Conservation (phyloP, 2,797 vertebrate species). For the Limosa lapponica region DNA sequence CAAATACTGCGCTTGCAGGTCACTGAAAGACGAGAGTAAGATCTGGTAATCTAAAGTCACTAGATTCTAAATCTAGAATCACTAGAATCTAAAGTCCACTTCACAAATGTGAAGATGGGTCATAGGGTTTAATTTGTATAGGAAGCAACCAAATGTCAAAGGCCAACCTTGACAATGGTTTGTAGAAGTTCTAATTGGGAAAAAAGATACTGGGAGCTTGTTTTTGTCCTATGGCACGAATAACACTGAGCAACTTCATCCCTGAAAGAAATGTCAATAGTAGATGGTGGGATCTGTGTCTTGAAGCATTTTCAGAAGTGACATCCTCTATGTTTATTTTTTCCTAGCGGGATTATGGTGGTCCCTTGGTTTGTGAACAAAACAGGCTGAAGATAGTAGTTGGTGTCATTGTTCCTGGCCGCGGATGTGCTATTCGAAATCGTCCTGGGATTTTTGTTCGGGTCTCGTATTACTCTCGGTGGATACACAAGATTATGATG, state of each 20-base stretch:
- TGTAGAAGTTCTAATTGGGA: background rate
- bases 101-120: background rate
- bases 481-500: conserved; percentile 94
- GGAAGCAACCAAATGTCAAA: background rate
- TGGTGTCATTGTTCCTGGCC: conserved; percentile 93
- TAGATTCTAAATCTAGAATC: too few relatives aligned
- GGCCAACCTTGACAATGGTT: background rate
- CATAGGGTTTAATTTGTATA: background rate
- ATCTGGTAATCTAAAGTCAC: background rate
- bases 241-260: background rate
- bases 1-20: background rate
- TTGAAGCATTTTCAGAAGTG: background rate
- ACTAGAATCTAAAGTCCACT: too few relatives aligned
- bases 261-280: background rate
- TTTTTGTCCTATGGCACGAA: background rate
- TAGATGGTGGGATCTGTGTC: background rate
- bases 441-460: conserved; percentile 94
- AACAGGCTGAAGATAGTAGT: conserved; percentile 90
- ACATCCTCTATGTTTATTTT: background rate
- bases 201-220: rapidly evolving
- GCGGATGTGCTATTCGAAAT: conserved; percentile 92
- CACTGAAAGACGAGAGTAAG: background rate
- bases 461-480: conserved; percentile 93
- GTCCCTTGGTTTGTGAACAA: conserved; percentile 94
- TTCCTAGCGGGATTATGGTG: conserved; percentile 92